Evolutionary conservation across 2,797 vertebrate species (phyloP).

Genomic region (Chelon auratus): DNA sequence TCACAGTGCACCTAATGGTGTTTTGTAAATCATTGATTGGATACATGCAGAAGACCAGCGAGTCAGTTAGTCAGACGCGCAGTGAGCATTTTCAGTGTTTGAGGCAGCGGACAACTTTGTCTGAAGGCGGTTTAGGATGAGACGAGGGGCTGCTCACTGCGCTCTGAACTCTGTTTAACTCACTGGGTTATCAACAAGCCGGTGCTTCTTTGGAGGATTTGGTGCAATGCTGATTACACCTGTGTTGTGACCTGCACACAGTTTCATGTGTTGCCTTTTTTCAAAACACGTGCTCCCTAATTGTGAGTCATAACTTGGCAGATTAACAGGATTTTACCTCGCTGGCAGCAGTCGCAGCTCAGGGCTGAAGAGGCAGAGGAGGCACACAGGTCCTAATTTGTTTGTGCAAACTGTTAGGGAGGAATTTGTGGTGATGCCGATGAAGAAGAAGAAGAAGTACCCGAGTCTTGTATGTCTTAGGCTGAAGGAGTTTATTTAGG

Average conservation of each 20-base stretch:
- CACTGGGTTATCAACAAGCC: slow-evolving; percentile 20
- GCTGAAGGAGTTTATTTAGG: no score
- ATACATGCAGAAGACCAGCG: slow-evolving; percentile 44
- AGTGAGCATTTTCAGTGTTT: slow-evolving; percentile 21
- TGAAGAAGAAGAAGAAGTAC: no score
- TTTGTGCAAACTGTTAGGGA: slow-evolving; percentile 46
- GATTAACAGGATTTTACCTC: slow-evolving; percentile 27
- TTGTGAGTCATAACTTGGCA: slow-evolving; percentile 28
- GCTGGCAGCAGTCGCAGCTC: slow-evolving; percentile 44
- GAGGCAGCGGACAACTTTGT: slow-evolving; percentile 19
- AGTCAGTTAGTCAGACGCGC: slow-evolving; percentile 57
- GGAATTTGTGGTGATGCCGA: no score
- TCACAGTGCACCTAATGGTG: slow-evolving; percentile 34
- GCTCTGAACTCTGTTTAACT: slow-evolving; percentile 6
- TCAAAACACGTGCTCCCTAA: not conserved
- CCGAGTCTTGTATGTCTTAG: no score
- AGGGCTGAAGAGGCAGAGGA: slow-evolving; percentile 7
- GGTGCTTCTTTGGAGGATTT: slow-evolving; percentile 19
- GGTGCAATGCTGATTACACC: slow-evolving; percentile 17
- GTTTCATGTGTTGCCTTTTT: not conserved
- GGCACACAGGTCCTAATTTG: slow-evolving; percentile 45
- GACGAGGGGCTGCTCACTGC: not conserved
- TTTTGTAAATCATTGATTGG: slow-evolving; percentile 76
- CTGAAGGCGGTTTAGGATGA: slow-evolving; percentile 1
- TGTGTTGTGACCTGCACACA: not conserved